Percentiles rank a stretch among this genome's conserved stretches.
Conservation (phyloP, 2,797 vertebrate species). For the Lagodon rhomboides region DNA sequence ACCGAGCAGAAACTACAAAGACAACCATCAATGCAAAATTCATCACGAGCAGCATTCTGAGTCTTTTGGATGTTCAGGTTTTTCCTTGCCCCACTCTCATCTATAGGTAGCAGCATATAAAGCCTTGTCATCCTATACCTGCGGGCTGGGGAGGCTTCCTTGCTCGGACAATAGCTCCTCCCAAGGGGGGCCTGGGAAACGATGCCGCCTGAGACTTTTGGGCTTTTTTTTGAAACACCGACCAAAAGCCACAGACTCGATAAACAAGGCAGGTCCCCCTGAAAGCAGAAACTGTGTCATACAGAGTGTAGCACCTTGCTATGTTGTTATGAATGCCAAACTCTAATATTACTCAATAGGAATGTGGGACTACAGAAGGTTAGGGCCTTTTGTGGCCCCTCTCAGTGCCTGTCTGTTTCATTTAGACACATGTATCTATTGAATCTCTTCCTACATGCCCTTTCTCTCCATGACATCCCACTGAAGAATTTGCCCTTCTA, state of each 20-base stretch:
- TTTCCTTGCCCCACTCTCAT: conserved; percentile 67
- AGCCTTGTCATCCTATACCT: conserved; percentile 87
- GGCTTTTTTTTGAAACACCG: conserved; percentile 72
- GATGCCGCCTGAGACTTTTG: conserved; percentile 80
- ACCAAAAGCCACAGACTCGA: conserved; percentile 76
- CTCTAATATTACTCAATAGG: conserved; percentile 80
- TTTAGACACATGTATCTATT: conserved; percentile 34
- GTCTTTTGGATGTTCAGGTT: conserved; percentile 54
- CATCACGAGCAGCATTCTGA: conserved; percentile 21
- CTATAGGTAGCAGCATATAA: conserved; percentile 83
- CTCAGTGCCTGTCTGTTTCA: conserved; percentile 23
- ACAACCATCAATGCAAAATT: conserved; percentile 36
- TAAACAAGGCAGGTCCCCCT: conserved; percentile 79
- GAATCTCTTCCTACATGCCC: conserved; percentile 22
- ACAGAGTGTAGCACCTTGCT: conserved; percentile 74
- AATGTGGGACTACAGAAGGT: conserved; percentile 67
- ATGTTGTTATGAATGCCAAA: conserved; percentile 73
- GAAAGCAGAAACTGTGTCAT: conserved; percentile 79
- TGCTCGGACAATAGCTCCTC: conserved; percentile 83
- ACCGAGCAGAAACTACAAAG: conserved; percentile 17
- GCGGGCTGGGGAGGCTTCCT: conserved; percentile 83
- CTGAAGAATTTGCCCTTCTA: conserved; percentile 9
- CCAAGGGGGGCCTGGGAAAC: conserved; percentile 86
- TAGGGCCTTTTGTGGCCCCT: conserved; percentile 52
- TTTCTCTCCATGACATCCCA: conserved; percentile 4